Conservation (phyloP, 1,140 invertebrate genomes). For the Ephestia elutella region DNA sequence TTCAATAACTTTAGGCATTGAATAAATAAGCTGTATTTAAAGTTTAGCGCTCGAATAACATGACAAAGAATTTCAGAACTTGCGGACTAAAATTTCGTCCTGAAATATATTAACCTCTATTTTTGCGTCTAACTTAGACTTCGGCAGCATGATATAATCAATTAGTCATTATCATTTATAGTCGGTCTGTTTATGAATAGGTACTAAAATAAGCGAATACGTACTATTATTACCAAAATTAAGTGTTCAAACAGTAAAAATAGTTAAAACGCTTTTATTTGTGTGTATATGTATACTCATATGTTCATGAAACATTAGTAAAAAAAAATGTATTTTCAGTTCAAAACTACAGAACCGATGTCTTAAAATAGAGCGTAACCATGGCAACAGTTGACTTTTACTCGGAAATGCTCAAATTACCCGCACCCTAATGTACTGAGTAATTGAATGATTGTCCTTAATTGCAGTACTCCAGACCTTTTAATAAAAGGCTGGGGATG, state of each 20-base stretch:
- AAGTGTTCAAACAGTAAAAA: neutral
- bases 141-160: neutral
- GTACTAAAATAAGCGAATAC: neutral
- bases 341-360: neutral
- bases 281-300: neutral
- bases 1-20: too few relatives aligned
- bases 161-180: neutral
- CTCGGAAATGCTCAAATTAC: neutral
- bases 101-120: neutral
- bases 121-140: neutral
- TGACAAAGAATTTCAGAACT: neutral
- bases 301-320: neutral
- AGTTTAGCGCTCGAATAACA: neutral
- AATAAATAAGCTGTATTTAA: neutral
- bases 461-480: slow-evolving; percentile 37
- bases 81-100: neutral
- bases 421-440: slow-evolving; percentile 25
- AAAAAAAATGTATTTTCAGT: neutral
- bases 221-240: neutral
- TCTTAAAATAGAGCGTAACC: slow-evolving; percentile 16
- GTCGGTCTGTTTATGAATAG: neutral
- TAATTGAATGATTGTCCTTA: slow-evolving; percentile 57
- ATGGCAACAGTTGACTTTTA: slow-evolving; percentile 23
- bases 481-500: slow-evolving; percentile 35
- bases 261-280: neutral